A percentile compares a stretch with the other conserved stretches of the same genome.
phyloP scores from a whole-genome alignment of 2,888 invertebrate species.

The Machimus atricapillus region DNA sequence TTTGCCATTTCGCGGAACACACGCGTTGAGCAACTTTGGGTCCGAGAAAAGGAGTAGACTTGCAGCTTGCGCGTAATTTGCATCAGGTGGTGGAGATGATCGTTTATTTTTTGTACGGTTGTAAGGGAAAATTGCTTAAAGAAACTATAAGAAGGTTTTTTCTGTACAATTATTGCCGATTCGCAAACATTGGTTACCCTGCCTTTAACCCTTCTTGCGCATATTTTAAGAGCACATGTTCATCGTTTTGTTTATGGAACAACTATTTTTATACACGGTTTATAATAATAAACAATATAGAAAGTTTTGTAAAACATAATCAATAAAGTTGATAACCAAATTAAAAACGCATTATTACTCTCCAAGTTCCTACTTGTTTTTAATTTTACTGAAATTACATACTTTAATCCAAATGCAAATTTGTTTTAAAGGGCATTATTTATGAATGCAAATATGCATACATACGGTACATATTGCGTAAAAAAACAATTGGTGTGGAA shows the following conservation, averaged over 20 bases:
- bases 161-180: neutral
- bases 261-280: no score
- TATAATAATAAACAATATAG: neutral
- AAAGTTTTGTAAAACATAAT: neutral
- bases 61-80: neutral
- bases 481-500: no score
- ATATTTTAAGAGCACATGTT: neutral
- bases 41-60: neutral
- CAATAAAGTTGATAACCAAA: neutral
- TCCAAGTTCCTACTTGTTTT: no score
- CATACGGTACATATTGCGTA: no score
- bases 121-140: neutral
- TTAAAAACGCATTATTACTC: no score
- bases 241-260: neutral
- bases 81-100: neutral
- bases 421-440: no score
- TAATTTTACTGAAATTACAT: no score
- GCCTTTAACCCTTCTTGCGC: neutral
- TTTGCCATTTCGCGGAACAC: slow-evolving; percentile 9
- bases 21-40: neutral
- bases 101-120: neutral
- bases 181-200: neutral
- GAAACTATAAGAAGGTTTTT: neutral
- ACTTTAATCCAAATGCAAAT: no score
- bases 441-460: no score